A percentile compares a stretch with the other conserved stretches of the same genome.
These are phyloP conservation scores for Trachythela sp. DNA, from an alignment of 64 coral and sea anemone genomes.

Conservation along the genomic window DNA sequence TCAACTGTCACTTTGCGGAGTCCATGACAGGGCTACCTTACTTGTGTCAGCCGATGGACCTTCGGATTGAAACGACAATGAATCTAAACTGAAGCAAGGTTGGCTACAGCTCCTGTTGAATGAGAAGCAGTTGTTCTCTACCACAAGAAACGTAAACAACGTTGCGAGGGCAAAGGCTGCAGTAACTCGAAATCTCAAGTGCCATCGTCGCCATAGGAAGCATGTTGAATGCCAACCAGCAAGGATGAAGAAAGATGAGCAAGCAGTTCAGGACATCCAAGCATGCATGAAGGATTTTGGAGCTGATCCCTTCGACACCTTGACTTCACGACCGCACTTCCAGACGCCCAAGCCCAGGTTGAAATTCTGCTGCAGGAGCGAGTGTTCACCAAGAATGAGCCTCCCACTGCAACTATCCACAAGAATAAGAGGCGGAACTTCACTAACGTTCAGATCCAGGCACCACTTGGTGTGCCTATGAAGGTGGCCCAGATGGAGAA, in stretches of 20 bases:
- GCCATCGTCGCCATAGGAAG: too few relatives aligned
- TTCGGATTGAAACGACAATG: constrained; percentile 16
- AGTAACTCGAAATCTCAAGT: background rate
- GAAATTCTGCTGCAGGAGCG: background rate
- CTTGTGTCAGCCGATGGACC: constrained; percentile 21
- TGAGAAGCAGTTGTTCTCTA: constrained; percentile 17
- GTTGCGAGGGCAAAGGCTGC: constrained; percentile 13
- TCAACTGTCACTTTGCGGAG: background rate
- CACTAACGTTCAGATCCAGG: constrained; percentile 20
- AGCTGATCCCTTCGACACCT: background rate
- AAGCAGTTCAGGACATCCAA: constrained; percentile 19
- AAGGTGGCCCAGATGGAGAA: too few relatives aligned
- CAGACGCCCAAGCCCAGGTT: constrained; percentile 10
- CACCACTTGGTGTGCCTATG: constrained; percentile 6
- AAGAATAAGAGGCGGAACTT: constrained; percentile 29
- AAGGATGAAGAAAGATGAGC: constrained; percentile 19
- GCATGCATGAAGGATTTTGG: constrained; percentile 8
- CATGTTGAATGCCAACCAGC: too few relatives aligned
- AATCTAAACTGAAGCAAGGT: constrained; percentile 19
- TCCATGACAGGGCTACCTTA: constrained; percentile 18
- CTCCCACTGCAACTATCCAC: background rate
- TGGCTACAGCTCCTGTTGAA: constrained; percentile 17
- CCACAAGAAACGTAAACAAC: constrained; percentile 16
- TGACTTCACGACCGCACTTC: background rate
- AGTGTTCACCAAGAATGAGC: background rate